These are phyloP conservation scores for Patiria miniata DNA, from an alignment of 35 echinoderm and acorn worm species.

Conservation along the genomic window DNA sequence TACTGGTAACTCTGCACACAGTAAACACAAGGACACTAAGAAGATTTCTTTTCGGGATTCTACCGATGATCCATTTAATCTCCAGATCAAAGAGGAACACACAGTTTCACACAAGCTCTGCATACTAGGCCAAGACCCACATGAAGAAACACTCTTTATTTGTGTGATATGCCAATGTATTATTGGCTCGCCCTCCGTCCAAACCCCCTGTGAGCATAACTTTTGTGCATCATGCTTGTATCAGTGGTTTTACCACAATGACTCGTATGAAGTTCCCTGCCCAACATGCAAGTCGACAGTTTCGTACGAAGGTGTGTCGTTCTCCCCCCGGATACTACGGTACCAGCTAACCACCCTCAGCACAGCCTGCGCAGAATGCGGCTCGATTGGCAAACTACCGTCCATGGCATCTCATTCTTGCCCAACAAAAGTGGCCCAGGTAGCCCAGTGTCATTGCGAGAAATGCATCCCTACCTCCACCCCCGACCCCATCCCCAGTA, in stretches of 20 bases:
- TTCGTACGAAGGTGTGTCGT: not conserved
- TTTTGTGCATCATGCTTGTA: not conserved
- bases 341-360: not conserved
- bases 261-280: not conserved
- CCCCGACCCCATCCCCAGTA: not conserved
- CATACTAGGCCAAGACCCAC: not conserved
- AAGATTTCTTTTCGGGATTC: not conserved
- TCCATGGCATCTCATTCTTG: not conserved
- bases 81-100: not conserved
- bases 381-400: not conserved
- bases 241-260: not conserved
- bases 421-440: not conserved
- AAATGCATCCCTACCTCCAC: not conserved
- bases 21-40: not conserved
- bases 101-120: not conserved
- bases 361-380: not conserved
- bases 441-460: not conserved
- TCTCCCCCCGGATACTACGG: not conserved
- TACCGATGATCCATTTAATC: not conserved
- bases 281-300: not conserved
- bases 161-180: not conserved
- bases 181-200: not conserved
- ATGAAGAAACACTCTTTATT: not conserved
- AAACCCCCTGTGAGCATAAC: not conserved
- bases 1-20: not conserved